Evolutionary conservation across 2,113 vertebrate species (phyloP).

Genomic region (Ophthalmotilapia sp.): DNA sequence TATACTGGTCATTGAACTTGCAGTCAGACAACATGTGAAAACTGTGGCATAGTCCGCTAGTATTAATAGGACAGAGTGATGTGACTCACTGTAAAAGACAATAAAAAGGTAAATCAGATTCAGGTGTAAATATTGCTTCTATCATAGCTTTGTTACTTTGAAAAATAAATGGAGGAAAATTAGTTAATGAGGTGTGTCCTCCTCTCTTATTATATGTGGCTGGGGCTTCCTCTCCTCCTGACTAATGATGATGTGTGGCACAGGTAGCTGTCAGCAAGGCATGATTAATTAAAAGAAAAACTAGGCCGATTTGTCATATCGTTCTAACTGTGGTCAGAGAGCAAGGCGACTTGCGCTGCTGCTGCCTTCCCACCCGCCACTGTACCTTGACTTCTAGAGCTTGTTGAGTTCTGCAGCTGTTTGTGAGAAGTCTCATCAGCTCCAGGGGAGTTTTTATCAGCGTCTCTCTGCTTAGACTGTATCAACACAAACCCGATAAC

Average conservation of each 20-base stretch:
- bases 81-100: background rate
- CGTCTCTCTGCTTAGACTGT: background rate
- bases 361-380: background rate
- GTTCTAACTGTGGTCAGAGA: slow-evolving; percentile 53
- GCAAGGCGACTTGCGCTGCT: background rate
- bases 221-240: slow-evolving; percentile 42
- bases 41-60: background rate
- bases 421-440: slow-evolving; percentile 6
- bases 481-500: slow-evolving; percentile 32
- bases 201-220: slow-evolving; percentile 53
- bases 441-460: background rate
- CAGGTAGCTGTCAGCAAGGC: slow-evolving; percentile 68
- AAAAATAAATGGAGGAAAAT: slow-evolving; percentile 54
- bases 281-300: slow-evolving; percentile 72
- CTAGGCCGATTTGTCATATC: slow-evolving; percentile 68
- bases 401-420: background rate
- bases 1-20: background rate
- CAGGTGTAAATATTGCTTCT: slow-evolving; percentile 13
- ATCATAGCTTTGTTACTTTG: slow-evolving; percentile 22
- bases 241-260: slow-evolving; percentile 68
- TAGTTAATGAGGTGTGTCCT: slow-evolving; percentile 67
- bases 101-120: background rate
- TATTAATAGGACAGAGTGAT: background rate
- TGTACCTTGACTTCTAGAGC: background rate
- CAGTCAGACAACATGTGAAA: background rate